Conservation (phyloP, 2,797 vertebrate genomes). For the Mormyrops attenuatus region DNA sequence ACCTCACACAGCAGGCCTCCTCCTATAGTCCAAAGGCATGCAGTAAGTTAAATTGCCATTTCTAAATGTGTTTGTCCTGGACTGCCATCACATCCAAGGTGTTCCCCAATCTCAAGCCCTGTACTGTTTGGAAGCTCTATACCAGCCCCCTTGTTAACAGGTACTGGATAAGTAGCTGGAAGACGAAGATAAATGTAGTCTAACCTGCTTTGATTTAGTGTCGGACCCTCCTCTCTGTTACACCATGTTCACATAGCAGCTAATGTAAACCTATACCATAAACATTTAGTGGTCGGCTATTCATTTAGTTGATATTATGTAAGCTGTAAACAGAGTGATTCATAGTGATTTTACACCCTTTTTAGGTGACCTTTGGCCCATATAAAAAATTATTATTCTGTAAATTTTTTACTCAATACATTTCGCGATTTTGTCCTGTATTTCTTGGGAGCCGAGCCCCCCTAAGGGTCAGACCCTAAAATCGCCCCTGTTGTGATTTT, state of each 20-base stretch:
- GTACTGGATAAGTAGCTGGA: neutral
- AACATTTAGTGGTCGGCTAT: neutral
- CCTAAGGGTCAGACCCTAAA: neutral
- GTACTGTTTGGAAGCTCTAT: neutral
- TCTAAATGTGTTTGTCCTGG: neutral
- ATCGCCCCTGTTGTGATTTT: neutral
- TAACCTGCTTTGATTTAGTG: neutral
- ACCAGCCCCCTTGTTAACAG: neutral
- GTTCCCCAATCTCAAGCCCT: neutral
- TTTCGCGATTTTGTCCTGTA: neutral
- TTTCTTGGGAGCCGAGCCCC: neutral
- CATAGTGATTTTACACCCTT: neutral
- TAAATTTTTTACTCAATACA: neutral
- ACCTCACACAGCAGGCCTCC: neutral
- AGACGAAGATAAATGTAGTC: neutral
- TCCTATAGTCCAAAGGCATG: neutral
- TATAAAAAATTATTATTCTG: neutral
- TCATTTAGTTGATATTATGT: neutral
- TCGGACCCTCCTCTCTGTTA: neutral
- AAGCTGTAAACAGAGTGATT: neutral
- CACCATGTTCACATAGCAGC: neutral
- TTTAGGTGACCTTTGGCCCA: neutral
- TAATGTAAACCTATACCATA: neutral
- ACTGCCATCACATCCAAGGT: neutral
- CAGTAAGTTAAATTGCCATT: neutral